Percentiles rank a stretch among this genome's conserved stretches.
Evolutionary conservation across 2,113 vertebrate species (phyloP).

Genomic region (Lepus timidus): DNA sequence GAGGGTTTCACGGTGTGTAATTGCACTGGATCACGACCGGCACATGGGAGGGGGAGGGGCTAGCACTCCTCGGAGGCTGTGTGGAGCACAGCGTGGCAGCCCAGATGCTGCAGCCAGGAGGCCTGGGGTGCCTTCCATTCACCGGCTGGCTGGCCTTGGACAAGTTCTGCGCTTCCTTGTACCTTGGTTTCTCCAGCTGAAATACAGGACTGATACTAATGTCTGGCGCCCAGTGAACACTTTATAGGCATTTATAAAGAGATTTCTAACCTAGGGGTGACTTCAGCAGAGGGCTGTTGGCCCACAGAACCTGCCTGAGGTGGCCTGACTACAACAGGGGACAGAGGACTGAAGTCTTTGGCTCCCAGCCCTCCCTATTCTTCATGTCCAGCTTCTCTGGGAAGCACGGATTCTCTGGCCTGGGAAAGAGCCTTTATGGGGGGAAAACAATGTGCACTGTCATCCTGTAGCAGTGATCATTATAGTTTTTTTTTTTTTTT

Average conservation of each 20-base stretch:
- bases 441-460: not conserved
- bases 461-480: not conserved
- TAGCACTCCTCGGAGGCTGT: not conserved
- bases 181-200: constrained; percentile 35
- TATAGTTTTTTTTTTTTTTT: not conserved
- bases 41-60: too few species aligned
- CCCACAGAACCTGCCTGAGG: constrained; percentile 8
- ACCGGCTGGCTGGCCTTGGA: not conserved
- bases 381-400: not conserved
- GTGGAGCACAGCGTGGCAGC: not conserved
- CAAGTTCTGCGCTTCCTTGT: not conserved
- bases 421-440: not conserved
- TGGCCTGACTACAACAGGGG: not conserved
- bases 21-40: not conserved
- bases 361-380: not conserved
- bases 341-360: not conserved
- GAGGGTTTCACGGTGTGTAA: not conserved
- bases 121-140: not conserved
- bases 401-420: not conserved
- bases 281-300: not conserved
- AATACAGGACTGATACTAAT: not conserved
- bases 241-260: not conserved
- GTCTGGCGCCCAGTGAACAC: not conserved
- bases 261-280: not conserved
- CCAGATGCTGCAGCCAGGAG: not conserved